A percentile compares a stretch with the other conserved stretches of the same genome.
Conservation (phyloP, 2,113 vertebrate genomes). For the Platycercus adscitus region DNA sequence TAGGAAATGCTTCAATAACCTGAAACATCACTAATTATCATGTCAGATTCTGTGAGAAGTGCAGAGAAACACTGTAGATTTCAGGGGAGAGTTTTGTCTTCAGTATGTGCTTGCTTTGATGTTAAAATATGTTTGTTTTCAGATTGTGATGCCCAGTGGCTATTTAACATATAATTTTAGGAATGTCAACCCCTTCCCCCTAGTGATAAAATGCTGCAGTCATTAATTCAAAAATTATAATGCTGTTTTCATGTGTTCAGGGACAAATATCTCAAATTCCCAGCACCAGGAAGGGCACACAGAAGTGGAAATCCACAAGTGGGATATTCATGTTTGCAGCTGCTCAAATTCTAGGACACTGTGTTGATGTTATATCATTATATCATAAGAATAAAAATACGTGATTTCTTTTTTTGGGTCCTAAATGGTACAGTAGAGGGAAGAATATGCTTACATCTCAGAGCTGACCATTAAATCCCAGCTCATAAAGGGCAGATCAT, state of each 20-base stretch:
- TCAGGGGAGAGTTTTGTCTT: conserved; percentile 13
- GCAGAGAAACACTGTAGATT: neutral
- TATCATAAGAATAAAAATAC: neutral
- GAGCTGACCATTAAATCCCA: neutral
- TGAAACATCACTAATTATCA: conserved; percentile 57
- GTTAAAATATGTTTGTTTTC: conserved; percentile 46
- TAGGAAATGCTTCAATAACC: conserved; percentile 23
- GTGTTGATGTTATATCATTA: neutral
- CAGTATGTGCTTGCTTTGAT: conserved; percentile 29
- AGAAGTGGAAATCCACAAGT: neutral
- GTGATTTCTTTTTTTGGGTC: neutral
- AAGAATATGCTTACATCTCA: neutral
- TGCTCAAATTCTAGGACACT: neutral
- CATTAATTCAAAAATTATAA: neutral
- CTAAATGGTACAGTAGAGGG: neutral
- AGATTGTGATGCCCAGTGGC: conserved; percentile 15
- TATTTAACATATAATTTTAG: conserved; percentile 24
- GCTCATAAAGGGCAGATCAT: neutral
- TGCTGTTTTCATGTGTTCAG: neutral
- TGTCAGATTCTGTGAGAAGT: conserved; percentile 32
- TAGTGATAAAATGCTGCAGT: neutral
- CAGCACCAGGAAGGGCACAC: neutral
- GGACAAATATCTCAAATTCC: neutral
- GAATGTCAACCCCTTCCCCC: neutral
- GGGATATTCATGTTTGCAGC: neutral